A percentile compares a stretch with the other conserved stretches of the same genome.
Evolutionary conservation across 2,888 invertebrate genomes (phyloP).

Genomic region (Trilocha varians): DNA sequence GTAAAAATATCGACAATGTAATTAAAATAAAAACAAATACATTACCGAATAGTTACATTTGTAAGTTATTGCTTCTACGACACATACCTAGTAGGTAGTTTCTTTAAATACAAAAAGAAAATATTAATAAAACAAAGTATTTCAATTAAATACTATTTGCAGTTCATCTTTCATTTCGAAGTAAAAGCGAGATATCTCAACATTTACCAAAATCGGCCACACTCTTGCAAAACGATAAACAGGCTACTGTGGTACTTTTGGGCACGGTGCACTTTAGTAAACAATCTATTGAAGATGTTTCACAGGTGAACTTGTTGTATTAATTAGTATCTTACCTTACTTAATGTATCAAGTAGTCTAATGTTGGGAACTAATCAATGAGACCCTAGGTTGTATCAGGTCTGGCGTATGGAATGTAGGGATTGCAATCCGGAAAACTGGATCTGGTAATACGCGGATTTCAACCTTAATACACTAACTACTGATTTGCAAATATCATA

Average conservation of each 20-base stretch:
- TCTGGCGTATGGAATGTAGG: too few relatives aligned
- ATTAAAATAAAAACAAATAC: slow-evolving; percentile 13
- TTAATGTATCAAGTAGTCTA: too few relatives aligned
- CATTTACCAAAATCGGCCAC: slow-evolving; percentile 44
- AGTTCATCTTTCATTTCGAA: slow-evolving; percentile 1
- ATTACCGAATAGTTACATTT: slow-evolving; percentile 4
- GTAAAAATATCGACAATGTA: slow-evolving; percentile 20
- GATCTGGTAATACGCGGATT: too few relatives aligned
- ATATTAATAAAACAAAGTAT: not conserved
- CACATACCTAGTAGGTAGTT: not conserved
- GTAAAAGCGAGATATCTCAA: slow-evolving; percentile 5
- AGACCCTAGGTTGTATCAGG: too few relatives aligned
- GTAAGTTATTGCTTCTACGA: slow-evolving; percentile 14
- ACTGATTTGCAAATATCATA: too few relatives aligned
- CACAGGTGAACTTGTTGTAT: slow-evolving; percentile 27
- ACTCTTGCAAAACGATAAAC: slow-evolving; percentile 41
- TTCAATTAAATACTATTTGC: slow-evolving; percentile 1
- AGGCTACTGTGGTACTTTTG: slow-evolving; percentile 50
- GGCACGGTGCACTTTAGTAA: slow-evolving; percentile 67
- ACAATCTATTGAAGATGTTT: slow-evolving; percentile 59
- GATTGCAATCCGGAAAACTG: too few relatives aligned
- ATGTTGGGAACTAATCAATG: too few relatives aligned
- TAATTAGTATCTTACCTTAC: too few relatives aligned
- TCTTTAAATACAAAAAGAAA: not conserved
- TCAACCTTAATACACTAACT: too few relatives aligned